phyloP scores from a whole-genome alignment of 2,888 invertebrate species.

The Diarsia dahlii region DNA sequence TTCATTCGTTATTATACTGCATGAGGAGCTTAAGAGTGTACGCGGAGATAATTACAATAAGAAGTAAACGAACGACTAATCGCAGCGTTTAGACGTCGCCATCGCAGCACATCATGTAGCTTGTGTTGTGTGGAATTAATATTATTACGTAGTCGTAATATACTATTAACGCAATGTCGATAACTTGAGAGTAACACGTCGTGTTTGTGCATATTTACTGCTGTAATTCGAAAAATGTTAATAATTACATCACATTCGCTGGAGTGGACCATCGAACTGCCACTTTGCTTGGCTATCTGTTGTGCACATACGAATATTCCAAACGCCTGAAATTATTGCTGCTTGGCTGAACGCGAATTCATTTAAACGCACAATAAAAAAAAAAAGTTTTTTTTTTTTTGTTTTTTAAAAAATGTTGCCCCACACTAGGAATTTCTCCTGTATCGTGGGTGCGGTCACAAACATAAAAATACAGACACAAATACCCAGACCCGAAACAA shows the following conservation, averaged over 20 bases:
- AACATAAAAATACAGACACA: too few species aligned
- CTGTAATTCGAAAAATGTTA: neutral
- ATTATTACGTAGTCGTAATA: slow-evolving; percentile 7
- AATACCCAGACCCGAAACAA: too few species aligned
- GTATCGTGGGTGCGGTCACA: too few species aligned
- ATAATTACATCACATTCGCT: neutral
- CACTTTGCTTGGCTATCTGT: neutral
- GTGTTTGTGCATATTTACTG: neutral
- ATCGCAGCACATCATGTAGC: neutral
- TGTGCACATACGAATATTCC: too few species aligned
- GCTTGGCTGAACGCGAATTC: neutral
- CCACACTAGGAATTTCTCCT: too few species aligned
- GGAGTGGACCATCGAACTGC: too few species aligned
- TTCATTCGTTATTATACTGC: slow-evolving; percentile 1
- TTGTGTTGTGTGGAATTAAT: slow-evolving; percentile 10
- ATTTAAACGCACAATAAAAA: neutral
- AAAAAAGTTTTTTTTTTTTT: too few species aligned
- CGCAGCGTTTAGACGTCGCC: slow-evolving; percentile 21
- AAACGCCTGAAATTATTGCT: neutral
- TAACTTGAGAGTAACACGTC: neutral
- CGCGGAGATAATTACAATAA: slow-evolving; percentile 17
- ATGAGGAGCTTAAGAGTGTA: slow-evolving; percentile 12
- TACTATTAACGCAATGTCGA: slow-evolving; percentile 10
- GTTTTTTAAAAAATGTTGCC: too few species aligned
- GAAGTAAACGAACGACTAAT: slow-evolving; percentile 37